A percentile compares a stretch with the other conserved stretches of the same genome.
Evolutionary conservation across 35 echinoderm and acorn worm species (phyloP).

Genomic region (Apostichopus parvimensis): DNA sequence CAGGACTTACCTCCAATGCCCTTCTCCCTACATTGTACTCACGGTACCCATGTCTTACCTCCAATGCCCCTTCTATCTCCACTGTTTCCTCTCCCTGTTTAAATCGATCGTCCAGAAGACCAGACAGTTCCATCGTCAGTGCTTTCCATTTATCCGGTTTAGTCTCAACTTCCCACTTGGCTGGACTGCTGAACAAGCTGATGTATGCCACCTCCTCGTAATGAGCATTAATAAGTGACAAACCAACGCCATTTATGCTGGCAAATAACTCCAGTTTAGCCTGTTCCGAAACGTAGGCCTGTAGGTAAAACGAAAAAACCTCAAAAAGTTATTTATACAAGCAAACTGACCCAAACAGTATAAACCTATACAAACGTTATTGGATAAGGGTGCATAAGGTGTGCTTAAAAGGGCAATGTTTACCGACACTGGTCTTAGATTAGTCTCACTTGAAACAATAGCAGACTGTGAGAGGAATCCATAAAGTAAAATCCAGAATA

Average conservation of each 20-base stretch:
- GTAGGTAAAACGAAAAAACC: constrained; percentile 2
- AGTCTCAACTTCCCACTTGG: constrained; percentile 96
- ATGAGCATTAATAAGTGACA: constrained; percentile 82
- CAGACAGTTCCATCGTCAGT: constrained; percentile 86
- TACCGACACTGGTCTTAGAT: too few relatives aligned
- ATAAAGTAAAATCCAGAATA: too few relatives aligned
- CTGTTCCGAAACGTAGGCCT: constrained; percentile 90
- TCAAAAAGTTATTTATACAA: too few relatives aligned
- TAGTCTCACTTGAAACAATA: too few relatives aligned
- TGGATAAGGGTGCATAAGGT: constrained; percentile 49
- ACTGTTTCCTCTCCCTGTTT: constrained; percentile 73
- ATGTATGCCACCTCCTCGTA: constrained; percentile 98
- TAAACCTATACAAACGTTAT: background rate
- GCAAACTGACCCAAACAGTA: too few relatives aligned
- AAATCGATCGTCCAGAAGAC: constrained; percentile 77
- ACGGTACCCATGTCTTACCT: constrained; percentile 47
- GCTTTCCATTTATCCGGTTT: constrained; percentile 93
- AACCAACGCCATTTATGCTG: constrained; percentile 74
- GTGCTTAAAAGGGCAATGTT: too few relatives aligned
- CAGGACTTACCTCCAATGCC: constrained; percentile 62
- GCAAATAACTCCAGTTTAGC: constrained; percentile 86
- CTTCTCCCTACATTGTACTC: background rate
- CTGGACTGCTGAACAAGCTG: constrained; percentile 81
- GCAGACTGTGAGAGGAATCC: too few relatives aligned
- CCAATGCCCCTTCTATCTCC: constrained; percentile 49